Evolutionary conservation across 2,797 vertebrate genomes (phyloP).

Genomic region (Sebastes variabilis): DNA sequence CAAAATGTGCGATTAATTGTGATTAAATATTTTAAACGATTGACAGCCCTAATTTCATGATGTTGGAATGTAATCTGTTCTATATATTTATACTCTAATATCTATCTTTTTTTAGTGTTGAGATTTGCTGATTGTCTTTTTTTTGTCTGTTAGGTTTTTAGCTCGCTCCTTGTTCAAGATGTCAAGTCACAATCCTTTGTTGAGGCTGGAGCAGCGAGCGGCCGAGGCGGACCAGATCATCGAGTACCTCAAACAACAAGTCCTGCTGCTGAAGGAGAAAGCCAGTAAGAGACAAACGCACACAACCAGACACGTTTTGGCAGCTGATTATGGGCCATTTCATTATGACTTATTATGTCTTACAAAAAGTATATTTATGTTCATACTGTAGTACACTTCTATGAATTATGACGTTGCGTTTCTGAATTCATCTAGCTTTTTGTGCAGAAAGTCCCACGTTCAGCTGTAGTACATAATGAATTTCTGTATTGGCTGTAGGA

Average conservation of each 20-base stretch:
- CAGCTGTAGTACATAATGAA: background rate
- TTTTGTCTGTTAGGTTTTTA: slow-evolving; percentile 83
- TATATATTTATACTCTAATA: background rate
- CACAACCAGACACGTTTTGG: background rate
- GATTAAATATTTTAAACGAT: too few relatives aligned
- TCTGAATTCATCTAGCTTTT: background rate
- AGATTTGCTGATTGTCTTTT: background rate
- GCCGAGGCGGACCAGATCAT: slow-evolving; percentile 96
- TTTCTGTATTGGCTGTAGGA: background rate
- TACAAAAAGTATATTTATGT: background rate
- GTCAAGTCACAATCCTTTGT: slow-evolving; percentile 89
- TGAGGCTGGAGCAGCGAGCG: slow-evolving; percentile 94
- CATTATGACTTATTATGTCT: background rate
- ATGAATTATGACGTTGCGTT: background rate
- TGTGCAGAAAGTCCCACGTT: background rate
- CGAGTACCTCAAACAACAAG: slow-evolving; percentile 95
- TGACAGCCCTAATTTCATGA: background rate
- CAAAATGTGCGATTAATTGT: too few relatives aligned
- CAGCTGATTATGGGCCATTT: background rate
- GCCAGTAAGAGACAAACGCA: slow-evolving; percentile 85
- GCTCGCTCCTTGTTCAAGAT: slow-evolving; percentile 87
- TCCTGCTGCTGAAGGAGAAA: slow-evolving; percentile 96
- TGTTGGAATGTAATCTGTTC: background rate
- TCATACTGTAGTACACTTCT: background rate
- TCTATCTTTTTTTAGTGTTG: background rate